phyloP scores from a whole-genome alignment of 2,888 invertebrate genomes.

The Abscondita cerata region DNA sequence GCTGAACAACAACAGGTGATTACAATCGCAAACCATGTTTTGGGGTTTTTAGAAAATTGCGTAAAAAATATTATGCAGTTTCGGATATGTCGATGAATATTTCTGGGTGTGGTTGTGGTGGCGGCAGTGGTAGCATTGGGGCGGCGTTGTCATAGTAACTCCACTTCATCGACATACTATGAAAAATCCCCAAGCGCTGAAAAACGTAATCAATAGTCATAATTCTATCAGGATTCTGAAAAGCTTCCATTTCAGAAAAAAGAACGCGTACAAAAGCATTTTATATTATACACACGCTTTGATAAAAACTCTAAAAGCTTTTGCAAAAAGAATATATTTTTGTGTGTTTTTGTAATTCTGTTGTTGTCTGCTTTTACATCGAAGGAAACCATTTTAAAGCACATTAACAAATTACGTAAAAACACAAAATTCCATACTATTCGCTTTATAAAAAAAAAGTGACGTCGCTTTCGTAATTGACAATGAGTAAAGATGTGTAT shows the following conservation, averaged over 20 bases:
- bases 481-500: too few species aligned
- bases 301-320: conserved; percentile 8
- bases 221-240: conserved; percentile 42
- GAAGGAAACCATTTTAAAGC: neutral
- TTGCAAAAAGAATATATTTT: conserved; percentile 1
- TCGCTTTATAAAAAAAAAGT: too few species aligned
- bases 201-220: conserved; percentile 55
- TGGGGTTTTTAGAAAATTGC: too few species aligned
- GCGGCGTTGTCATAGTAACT: conserved; percentile 55
- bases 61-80: conserved; percentile 16
- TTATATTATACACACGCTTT: conserved; percentile 17
- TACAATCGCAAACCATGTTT: too few species aligned
- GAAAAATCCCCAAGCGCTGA: conserved; percentile 55
- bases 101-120: conserved; percentile 49
- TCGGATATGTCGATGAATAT: conserved; percentile 37
- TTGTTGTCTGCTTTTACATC: neutral
- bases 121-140: conserved; percentile 39
- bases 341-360: neutral
- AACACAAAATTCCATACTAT: too few species aligned
- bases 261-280: conserved; percentile 20
- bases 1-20: too few species aligned
- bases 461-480: too few species aligned
- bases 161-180: conserved; percentile 55
- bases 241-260: conserved; percentile 28
- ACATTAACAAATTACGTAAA: too few species aligned